A percentile compares a stretch with the other conserved stretches of the same genome.
phyloP scores from a whole-genome alignment of 1,140 invertebrate genomes.

The Lasioglossum baleicum region DNA sequence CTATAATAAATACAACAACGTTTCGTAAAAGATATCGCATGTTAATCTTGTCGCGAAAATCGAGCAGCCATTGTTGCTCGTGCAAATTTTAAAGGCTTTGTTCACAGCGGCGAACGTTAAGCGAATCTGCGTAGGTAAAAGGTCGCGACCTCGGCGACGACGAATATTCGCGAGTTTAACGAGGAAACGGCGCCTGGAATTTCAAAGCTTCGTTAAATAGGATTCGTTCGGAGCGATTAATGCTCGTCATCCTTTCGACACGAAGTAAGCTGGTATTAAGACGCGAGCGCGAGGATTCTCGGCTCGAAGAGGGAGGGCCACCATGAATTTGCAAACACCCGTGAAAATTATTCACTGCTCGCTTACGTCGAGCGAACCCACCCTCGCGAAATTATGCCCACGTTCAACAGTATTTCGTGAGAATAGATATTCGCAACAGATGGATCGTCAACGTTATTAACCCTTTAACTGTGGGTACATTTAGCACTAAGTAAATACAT shows the following conservation, averaged over 20 bases:
- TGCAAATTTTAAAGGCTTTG: not conserved
- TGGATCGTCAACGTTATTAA: too few relatives aligned
- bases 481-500: too few relatives aligned
- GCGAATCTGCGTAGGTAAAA: not conserved
- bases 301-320: not conserved
- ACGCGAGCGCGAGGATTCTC: not conserved
- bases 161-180: not conserved
- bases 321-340: slow-evolving; percentile 6
- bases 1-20: too few relatives aligned
- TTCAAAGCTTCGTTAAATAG: not conserved
- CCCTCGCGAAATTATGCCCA: not conserved
- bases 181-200: not conserved
- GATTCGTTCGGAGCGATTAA: not conserved
- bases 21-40: too few relatives aligned
- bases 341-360: slow-evolving; percentile 4
- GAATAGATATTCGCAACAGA: too few relatives aligned
- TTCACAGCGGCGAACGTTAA: not conserved
- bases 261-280: not conserved
- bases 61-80: too few relatives aligned
- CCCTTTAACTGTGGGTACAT: too few relatives aligned
- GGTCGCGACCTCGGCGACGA: not conserved
- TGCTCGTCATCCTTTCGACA: not conserved
- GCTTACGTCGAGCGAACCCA: not conserved
- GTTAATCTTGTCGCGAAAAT: too few relatives aligned
- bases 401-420: not conserved